Percentiles rank a stretch among this genome's conserved stretches.
Conservation (phyloP, 2,797 vertebrate species). For the Pygocentrus nattereri region DNA sequence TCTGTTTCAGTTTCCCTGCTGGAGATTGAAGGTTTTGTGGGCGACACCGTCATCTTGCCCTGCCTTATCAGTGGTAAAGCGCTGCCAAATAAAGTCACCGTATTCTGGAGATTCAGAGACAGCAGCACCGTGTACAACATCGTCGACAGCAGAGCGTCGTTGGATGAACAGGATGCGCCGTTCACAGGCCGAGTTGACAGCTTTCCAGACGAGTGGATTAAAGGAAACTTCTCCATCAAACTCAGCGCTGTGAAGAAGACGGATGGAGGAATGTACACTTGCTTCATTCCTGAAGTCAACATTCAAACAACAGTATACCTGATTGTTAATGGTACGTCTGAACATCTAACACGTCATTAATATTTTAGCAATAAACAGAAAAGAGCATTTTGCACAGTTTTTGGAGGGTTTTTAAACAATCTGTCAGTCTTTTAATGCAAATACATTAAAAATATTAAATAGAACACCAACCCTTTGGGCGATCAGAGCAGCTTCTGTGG, state of each 20-base stretch:
- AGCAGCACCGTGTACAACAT: not conserved
- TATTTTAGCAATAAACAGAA: no score
- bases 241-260: not conserved
- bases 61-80: not conserved
- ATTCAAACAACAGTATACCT: no score
- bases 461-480: no score
- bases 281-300: not conserved
- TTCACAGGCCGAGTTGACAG: not conserved
- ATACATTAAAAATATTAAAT: no score
- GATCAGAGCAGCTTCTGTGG: no score
- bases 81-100: fast-evolving
- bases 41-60: not conserved
- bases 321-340: no score
- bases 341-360: no score
- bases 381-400: no score
- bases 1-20: not conserved
- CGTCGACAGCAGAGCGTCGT: not conserved
- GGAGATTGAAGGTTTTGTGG: not conserved
- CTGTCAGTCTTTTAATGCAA: no score
- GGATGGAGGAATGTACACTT: not conserved
- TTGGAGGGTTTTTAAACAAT: no score
- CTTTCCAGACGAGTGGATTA: no score
- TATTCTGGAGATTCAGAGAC: not conserved
- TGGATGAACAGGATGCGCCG: fast-evolving
- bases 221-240: no score